These are phyloP conservation scores for Thaumetopoea pityocampa DNA, from an alignment of 1,140 invertebrate species.

Conservation along the genomic window DNA sequence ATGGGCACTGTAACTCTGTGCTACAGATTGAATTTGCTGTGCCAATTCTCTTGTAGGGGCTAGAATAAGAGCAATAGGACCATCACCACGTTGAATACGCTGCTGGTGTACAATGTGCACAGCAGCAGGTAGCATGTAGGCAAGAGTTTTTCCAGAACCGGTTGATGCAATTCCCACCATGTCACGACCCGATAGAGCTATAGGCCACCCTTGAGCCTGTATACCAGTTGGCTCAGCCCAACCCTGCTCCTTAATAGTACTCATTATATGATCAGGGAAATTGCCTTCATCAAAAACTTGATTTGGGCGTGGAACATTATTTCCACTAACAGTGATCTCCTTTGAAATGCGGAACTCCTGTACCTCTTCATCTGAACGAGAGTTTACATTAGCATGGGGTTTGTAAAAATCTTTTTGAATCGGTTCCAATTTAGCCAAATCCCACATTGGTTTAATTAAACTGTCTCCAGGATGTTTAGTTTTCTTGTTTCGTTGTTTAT, in stretches of 20 bases:
- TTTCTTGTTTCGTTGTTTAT: constrained; percentile 79
- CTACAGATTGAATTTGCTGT: constrained; percentile 98
- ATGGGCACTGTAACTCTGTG: constrained; percentile 89
- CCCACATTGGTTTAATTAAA: constrained; percentile 91
- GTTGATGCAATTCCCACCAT: constrained; percentile 97
- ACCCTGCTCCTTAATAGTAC: constrained; percentile 87
- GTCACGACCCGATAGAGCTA: constrained; percentile 93
- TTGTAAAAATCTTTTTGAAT: constrained; percentile 96
- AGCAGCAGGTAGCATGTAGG: constrained; percentile 88
- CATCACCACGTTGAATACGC: constrained; percentile 86
- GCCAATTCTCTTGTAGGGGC: constrained; percentile 97
- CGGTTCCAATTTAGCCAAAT: constrained; percentile 83
- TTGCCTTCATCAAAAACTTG: constrained; percentile 92
- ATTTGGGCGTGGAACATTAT: constrained; percentile 89
- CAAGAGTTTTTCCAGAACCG: constrained; percentile 93
- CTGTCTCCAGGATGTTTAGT: constrained; percentile 85
- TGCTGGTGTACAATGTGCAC: constrained; percentile 86
- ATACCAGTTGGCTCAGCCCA: constrained; percentile 92
- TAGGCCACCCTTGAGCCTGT: constrained; percentile 94
- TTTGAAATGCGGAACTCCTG: constrained; percentile 83
- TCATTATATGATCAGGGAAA: constrained; percentile 89
- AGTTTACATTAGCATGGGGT: constrained; percentile 86
- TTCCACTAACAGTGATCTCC: constrained; percentile 92
- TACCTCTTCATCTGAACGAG: constrained; percentile 84
- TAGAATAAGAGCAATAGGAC: constrained; percentile 94